Conservation (phyloP, 1,140 invertebrate genomes). For the Drosophila lacertosa region DNA sequence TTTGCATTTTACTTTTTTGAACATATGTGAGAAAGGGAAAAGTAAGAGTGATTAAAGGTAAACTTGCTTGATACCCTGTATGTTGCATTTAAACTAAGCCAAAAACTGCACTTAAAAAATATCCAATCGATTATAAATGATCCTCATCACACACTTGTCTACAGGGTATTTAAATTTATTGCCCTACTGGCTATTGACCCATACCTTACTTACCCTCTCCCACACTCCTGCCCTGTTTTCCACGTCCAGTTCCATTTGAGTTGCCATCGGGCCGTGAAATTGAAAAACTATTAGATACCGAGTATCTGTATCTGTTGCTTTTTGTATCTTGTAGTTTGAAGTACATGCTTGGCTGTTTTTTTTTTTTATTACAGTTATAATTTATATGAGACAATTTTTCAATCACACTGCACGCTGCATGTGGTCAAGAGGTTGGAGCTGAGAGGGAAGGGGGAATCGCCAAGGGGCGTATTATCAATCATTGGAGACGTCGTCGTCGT, state of each 20-base stretch:
- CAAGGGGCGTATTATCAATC: conserved; percentile 64
- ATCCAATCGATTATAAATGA: not conserved
- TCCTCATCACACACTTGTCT: conserved; percentile 1
- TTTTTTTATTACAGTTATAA: conserved; percentile 78
- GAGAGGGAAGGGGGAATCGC: conserved; percentile 14
- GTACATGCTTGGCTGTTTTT: conserved; percentile 2
- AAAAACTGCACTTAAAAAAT: too few relatives aligned
- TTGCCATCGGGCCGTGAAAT: conserved; percentile 46
- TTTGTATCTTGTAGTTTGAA: conserved; percentile 19
- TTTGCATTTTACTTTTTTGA: conserved; percentile 1
- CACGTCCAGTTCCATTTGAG: conserved; percentile 16
- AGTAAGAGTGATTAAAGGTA: conserved; percentile 1
- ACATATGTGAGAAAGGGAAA: conserved; percentile 28
- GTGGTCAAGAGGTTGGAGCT: conserved; percentile 32
- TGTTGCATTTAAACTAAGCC: too few relatives aligned
- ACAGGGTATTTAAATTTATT: not conserved
- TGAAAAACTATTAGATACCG: conserved; percentile 65
- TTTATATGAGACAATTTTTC: conserved; percentile 80
- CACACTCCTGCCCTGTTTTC: not conserved
- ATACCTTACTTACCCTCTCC: not conserved
- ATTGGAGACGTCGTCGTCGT: conserved; percentile 52
- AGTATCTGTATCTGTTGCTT: conserved; percentile 12
- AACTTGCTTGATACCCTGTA: not conserved
- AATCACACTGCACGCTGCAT: conserved; percentile 60
- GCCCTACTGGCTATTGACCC: not conserved